Evolutionary conservation across 2,797 vertebrate genomes (phyloP).

Genomic region (Xiphophorus birchmanni): DNA sequence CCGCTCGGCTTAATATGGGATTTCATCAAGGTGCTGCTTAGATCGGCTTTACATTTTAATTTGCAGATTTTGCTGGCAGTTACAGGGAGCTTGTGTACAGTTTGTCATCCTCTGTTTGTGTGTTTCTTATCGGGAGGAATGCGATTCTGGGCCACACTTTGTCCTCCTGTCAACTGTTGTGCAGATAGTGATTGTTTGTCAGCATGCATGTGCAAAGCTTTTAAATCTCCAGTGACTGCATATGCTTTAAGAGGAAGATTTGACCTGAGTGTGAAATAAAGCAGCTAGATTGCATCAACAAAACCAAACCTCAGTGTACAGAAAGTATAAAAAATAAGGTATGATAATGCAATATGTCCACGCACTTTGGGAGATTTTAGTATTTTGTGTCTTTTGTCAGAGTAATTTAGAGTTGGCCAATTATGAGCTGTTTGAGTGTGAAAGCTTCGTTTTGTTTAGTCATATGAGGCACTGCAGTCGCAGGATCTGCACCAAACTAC

Average conservation of each 20-base stretch:
- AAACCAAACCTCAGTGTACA: not conserved
- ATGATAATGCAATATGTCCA: slow-evolving; percentile 5
- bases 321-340: not conserved
- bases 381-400: slow-evolving; percentile 30
- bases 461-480: slow-evolving; percentile 54
- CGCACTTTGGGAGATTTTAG: slow-evolving; percentile 3
- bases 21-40: slow-evolving; percentile 75
- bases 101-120: slow-evolving; percentile 34
- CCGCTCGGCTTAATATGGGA: slow-evolving; percentile 70
- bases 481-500: slow-evolving; percentile 64
- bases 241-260: slow-evolving; percentile 17
- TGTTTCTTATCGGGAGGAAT: slow-evolving; percentile 47
- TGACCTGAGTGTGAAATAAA: slow-evolving; percentile 2
- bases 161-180: slow-evolving; percentile 36
- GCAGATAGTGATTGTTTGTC: slow-evolving; percentile 42
- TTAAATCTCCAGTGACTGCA: slow-evolving; percentile 25
- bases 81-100: slow-evolving; percentile 40
- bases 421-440: slow-evolving; percentile 44
- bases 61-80: slow-evolving; percentile 59
- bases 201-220: slow-evolving; percentile 35
- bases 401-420: slow-evolving; percentile 21
- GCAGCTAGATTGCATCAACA: slow-evolving; percentile 16
- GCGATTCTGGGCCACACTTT: slow-evolving; percentile 44
- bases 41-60: slow-evolving; percentile 78
- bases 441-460: slow-evolving; percentile 56